Conservation (phyloP, 2,113 vertebrate genomes). For the Lepus americanus region DNA sequence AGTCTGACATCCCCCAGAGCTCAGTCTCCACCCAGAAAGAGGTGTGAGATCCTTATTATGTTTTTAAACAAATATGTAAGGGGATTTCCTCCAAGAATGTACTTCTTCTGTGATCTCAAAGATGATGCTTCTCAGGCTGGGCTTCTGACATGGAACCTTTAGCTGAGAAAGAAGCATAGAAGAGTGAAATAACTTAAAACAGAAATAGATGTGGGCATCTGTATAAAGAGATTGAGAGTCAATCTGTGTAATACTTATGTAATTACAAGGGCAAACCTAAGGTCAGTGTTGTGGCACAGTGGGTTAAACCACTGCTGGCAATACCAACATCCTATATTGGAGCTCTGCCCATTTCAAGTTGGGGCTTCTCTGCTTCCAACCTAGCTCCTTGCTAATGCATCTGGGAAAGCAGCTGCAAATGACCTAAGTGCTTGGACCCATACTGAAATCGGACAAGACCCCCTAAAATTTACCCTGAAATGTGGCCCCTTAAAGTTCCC, state of each 20-base stretch:
- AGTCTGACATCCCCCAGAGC: not conserved
- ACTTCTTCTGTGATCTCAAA: not conserved
- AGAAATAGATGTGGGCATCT: not conserved
- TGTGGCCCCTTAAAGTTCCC: no score
- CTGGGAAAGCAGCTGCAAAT: no score
- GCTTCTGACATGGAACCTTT: not conserved
- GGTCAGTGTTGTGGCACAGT: no score
- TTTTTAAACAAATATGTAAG: not conserved
- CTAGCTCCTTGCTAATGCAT: no score
- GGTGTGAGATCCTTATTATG: not conserved
- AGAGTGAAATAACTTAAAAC: conserved; percentile 35
- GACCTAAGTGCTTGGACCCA: no score
- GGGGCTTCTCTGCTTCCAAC: no score
- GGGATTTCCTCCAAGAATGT: not conserved
- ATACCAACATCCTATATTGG: no score
- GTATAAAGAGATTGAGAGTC: not conserved
- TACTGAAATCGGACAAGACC: no score
- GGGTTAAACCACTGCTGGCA: no score
- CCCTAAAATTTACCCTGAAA: no score
- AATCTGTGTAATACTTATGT: not conserved
- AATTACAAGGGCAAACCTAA: no score
- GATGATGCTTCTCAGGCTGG: not conserved
- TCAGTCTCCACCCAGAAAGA: not conserved
- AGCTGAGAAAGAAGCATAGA: not conserved
- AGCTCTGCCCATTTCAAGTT: no score